A percentile compares a stretch with the other conserved stretches of the same genome.
Evolutionary conservation across 2,797 vertebrate species (phyloP).

Genomic region (Falco cherrug): DNA sequence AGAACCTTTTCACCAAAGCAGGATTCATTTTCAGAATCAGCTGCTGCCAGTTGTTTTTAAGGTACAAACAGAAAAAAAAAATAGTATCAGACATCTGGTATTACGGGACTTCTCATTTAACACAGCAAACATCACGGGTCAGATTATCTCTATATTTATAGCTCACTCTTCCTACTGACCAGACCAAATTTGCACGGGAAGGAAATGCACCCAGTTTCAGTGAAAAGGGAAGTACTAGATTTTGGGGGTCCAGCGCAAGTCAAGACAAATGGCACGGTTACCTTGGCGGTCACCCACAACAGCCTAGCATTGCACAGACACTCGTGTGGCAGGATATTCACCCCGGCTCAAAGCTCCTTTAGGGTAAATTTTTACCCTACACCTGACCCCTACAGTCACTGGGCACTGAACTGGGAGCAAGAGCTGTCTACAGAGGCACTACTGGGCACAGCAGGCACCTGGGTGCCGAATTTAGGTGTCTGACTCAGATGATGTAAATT

Average conservation of each 20-base stretch:
- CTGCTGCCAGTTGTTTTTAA: not conserved
- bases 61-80: not conserved
- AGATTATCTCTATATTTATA: not conserved
- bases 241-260: not conserved
- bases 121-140: accelerated
- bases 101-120: not conserved
- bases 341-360: not conserved
- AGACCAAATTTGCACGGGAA: not conserved
- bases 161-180: not conserved
- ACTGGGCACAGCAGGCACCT: not conserved
- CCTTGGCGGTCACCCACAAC: accelerated
- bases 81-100: not conserved
- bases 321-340: not conserved
- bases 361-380: not conserved
- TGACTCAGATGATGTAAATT: not conserved
- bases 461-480: not conserved
- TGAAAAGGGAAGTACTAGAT: not conserved
- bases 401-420: not conserved
- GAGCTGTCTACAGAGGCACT: not conserved
- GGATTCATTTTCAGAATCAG: not conserved
- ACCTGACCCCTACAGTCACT: too few relatives aligned
- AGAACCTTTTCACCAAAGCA: not conserved
- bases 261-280: accelerated
- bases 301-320: not conserved
- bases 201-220: not conserved